Base-by-base conservation (phyloP, 2,113 vertebrate species). In the Tachuris rubrigastra region DNA sequence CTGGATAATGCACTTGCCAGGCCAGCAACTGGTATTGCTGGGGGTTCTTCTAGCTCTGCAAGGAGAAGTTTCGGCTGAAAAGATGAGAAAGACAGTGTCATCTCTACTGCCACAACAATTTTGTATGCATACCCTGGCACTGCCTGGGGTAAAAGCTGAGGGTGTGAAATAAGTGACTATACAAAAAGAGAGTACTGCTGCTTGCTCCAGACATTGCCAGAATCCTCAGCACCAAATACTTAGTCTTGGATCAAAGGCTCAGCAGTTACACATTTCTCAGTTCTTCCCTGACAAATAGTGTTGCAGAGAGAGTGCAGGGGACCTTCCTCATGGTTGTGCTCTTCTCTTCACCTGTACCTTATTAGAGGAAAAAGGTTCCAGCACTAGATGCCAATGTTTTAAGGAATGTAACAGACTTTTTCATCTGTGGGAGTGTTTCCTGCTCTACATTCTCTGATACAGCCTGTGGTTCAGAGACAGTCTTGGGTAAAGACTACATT, bases 321-420 rank as follows among this genome's bases (percentile, higher is more conserved):
- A 62, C 58, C 59, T 62, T 59, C 65, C 23, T 73, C 24, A 9
- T 0, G 15, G 37, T 63, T 68, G 21, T 66, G 41, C 55, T 71
- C 16, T 46, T 67, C 66, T 86, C 7, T 0, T 52, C 65, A 88
- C 59, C 63, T 84, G 52, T 75, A 69, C 35, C 67, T 75, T 92
- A 59, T 87, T 84, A 92, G 52, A 68, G 25, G 15, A 59, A 46
- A 94, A 94, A 49, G 4, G 14, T 65, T 89, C 31, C 69, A 82
- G 58, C 17, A 49, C 46, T 74, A 66, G 39, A 92, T 83, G 75
- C 37, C 83, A 81, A 16, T 59, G 79, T 75, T 78, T 90, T 67
- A 74, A 93, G 83, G 76, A 92, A 85, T 77, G 52, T 77, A 86
- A 68, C 28, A 58, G 58, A 73, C 11, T 30, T 53, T 71, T 91